These are phyloP conservation scores for Notolabrus celidotus DNA, from an alignment of 2,797 vertebrate species.

Conservation along the genomic window DNA sequence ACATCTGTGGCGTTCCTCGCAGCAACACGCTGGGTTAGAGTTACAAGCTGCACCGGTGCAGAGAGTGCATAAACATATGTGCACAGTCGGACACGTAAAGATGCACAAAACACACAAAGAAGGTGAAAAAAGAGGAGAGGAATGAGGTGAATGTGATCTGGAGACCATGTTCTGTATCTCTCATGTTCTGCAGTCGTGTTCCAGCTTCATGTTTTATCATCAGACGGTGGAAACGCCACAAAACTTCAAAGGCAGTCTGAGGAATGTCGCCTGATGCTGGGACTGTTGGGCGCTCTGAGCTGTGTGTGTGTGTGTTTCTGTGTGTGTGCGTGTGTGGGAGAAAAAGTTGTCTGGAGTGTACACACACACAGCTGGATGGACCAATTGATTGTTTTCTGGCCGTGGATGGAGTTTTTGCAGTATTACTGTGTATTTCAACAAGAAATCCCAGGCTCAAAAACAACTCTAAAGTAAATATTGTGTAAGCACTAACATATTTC, in stretches of 20 bases:
- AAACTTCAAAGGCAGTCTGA: slow-evolving; percentile 56
- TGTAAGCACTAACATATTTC: slow-evolving; percentile 61
- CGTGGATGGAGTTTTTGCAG: slow-evolving; percentile 25
- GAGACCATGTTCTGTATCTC: slow-evolving; percentile 11
- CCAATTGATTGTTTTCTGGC: slow-evolving; percentile 37
- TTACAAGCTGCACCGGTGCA: slow-evolving; percentile 70
- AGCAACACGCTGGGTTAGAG: slow-evolving; percentile 72
- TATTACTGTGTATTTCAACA: slow-evolving; percentile 40
- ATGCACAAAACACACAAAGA: slow-evolving; percentile 10
- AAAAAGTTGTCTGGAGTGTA: background rate
- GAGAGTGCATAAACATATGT: slow-evolving; percentile 72
- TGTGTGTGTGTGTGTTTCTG: background rate
- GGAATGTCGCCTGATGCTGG: slow-evolving; percentile 49
- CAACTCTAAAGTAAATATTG: slow-evolving; percentile 54
- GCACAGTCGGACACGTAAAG: slow-evolving; percentile 44
- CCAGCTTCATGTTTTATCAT: slow-evolving; percentile 28
- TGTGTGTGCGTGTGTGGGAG: slow-evolving; percentile 4
- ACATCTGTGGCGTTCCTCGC: slow-evolving; percentile 77
- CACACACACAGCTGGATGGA: slow-evolving; percentile 13
- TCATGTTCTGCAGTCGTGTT: background rate
- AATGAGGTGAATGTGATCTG: background rate
- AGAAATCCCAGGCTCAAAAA: slow-evolving; percentile 58
- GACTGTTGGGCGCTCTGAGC: slow-evolving; percentile 16
- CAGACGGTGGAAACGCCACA: slow-evolving; percentile 34
- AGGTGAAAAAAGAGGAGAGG: background rate